Evolutionary conservation across 2,797 vertebrate species (phyloP).

Genomic region (Paedocypris micromegethes): DNA sequence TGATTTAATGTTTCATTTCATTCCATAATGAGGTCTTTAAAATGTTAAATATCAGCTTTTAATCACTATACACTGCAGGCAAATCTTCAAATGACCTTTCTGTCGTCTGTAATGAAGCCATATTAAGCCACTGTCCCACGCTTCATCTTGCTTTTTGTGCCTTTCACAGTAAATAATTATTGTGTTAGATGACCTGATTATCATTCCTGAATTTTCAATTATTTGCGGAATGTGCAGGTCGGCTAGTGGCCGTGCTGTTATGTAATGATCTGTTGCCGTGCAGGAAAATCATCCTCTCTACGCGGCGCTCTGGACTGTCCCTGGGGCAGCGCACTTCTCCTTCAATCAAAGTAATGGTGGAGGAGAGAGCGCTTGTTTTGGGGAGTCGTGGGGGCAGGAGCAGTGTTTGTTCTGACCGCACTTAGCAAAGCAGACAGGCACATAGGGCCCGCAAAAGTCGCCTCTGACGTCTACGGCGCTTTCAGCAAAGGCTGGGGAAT

Average conservation of each 20-base stretch:
- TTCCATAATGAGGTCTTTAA: constrained; percentile 82
- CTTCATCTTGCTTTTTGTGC: constrained; percentile 61
- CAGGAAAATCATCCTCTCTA: constrained; percentile 21
- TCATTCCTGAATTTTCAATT: constrained; percentile 55
- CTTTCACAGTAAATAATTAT: constrained; percentile 58
- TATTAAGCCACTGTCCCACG: constrained; percentile 73
- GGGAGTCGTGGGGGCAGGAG: constrained; percentile 3
- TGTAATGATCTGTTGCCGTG: constrained; percentile 29
- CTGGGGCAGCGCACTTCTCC: constrained; percentile 26
- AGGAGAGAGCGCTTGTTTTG: constrained; percentile 19
- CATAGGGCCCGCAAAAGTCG: constrained; percentile 15
- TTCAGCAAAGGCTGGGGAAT: constrained; percentile 4
- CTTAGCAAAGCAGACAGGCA: constrained; percentile 26
- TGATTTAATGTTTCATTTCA: constrained; percentile 74
- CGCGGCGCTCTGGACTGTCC: background rate
- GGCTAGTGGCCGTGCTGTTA: constrained; percentile 21
- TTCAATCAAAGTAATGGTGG: constrained; percentile 34
- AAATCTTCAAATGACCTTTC: constrained; percentile 83
- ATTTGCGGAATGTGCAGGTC: constrained; percentile 35
- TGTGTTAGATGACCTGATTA: constrained; percentile 60
- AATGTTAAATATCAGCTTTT: constrained; percentile 86
- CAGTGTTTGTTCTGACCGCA: constrained; percentile 18
- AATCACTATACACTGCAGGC: constrained; percentile 87
- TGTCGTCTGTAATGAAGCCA: constrained; percentile 86
- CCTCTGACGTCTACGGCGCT: background rate